Evolutionary conservation across 1,140 invertebrate species (phyloP).

Genomic region (Diachasmimorpha longicaudata): DNA sequence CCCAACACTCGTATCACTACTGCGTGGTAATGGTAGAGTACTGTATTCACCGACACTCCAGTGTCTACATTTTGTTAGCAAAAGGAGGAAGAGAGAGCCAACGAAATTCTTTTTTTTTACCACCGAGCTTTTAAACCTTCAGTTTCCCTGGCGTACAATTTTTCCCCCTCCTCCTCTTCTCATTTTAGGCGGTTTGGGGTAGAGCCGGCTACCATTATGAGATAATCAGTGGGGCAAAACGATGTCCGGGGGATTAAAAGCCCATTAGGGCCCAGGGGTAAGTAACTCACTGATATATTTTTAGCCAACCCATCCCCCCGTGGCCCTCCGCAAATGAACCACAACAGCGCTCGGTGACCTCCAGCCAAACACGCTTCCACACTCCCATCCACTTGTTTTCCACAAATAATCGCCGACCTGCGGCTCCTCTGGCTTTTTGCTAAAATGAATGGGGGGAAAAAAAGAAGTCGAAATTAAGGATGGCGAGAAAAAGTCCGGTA

Average conservation of each 20-base stretch:
- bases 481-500: neutral
- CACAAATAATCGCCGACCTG: constrained; percentile 12
- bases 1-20: neutral
- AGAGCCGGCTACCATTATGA: neutral
- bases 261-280: constrained; percentile 11
- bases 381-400: neutral
- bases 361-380: neutral
- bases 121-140: constrained; percentile 2
- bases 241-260: constrained; percentile 17
- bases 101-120: neutral
- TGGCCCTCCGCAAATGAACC: constrained; percentile 11
- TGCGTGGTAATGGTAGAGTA: neutral
- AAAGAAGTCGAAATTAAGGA: neutral
- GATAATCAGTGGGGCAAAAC: constrained; percentile 11
- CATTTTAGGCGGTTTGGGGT: neutral
- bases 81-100: neutral
- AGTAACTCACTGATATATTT: constrained; percentile 20
- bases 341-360: neutral
- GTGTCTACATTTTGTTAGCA: neutral
- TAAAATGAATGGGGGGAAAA: neutral
- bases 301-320: neutral
- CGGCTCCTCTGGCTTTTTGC: neutral
- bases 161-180: neutral
- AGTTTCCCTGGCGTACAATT: neutral
- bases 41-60: neutral